phyloP scores from a whole-genome alignment of 2,888 invertebrate species.

The Drosophila meridionalis region DNA sequence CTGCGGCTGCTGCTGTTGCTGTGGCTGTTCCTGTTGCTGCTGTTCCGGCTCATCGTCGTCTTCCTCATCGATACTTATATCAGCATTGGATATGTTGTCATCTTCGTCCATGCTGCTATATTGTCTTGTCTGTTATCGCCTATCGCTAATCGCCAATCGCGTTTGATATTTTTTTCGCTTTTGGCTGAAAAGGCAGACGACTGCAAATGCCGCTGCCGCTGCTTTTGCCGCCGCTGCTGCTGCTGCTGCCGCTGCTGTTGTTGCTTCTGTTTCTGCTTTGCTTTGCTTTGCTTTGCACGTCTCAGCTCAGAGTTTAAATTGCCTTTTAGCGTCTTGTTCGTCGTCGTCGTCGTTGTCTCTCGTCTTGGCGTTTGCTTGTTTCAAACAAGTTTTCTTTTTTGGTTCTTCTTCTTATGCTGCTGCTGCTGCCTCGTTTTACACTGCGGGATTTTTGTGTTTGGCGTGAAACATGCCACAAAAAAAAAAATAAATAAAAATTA shows the following conservation, averaged over 20 bases:
- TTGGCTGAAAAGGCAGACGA: conserved; percentile 38
- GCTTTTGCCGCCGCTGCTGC: conserved; percentile 22
- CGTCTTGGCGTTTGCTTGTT: conserved; percentile 56
- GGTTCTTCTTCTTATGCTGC: conserved; percentile 58
- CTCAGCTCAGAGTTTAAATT: conserved; percentile 52
- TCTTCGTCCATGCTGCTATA: conserved; percentile 80
- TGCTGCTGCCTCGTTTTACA: conserved; percentile 59
- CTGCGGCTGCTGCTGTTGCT: conserved; percentile 4
- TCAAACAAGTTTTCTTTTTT: conserved; percentile 77
- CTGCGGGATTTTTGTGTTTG: conserved; percentile 49
- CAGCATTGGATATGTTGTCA: conserved; percentile 78
- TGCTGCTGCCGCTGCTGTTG: conserved; percentile 31
- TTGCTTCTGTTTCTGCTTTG: conserved; percentile 42
- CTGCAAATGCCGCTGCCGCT: conserved; percentile 49
- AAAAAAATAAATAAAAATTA: conserved; percentile 5
- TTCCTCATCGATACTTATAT: conserved; percentile 75
- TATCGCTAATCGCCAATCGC: conserved; percentile 33
- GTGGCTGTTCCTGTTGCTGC: conserved; percentile 15
- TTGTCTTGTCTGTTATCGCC: conserved; percentile 37
- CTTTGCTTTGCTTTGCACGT: conserved; percentile 56
- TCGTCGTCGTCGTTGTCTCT: conserved; percentile 44
- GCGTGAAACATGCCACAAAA: conserved; percentile 31
- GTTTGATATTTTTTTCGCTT: conserved; percentile 40
- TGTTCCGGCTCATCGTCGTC: conserved; percentile 49
- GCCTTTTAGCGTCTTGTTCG: conserved; percentile 64